phyloP scores from a whole-genome alignment of 2,797 vertebrate species.

The Peromyscus eremicus region DNA sequence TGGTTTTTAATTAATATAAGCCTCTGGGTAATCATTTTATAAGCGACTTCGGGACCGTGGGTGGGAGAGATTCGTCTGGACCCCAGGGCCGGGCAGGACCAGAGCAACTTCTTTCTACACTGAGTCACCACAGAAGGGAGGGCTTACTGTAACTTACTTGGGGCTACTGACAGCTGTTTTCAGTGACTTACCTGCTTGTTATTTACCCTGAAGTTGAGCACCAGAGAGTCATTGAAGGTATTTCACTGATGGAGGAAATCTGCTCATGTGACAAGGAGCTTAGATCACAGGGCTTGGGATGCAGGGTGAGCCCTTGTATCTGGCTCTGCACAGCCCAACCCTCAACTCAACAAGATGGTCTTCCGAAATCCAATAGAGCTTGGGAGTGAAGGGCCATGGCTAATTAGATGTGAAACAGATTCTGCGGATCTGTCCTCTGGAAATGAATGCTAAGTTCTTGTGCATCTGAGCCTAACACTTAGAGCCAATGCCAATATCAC shows the following conservation, averaged over 20 bases:
- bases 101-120: too few relatives aligned
- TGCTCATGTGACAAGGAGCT: neutral
- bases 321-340: fast-evolving
- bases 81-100: too few relatives aligned
- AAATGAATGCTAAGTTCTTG: neutral
- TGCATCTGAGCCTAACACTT: neutral
- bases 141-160: too few relatives aligned
- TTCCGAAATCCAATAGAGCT: neutral
- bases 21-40: too few relatives aligned
- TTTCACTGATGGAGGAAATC: neutral
- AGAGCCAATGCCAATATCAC: fast-evolving
- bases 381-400: neutral
- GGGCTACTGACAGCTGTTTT: neutral
- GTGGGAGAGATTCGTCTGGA: too few relatives aligned
- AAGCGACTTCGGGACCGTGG: too few relatives aligned
- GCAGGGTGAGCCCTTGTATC: fast-evolving
- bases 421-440: neutral
- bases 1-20: too few relatives aligned
- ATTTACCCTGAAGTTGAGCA: neutral
- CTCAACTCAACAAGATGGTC: neutral
- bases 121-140: neutral
- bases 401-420: neutral
- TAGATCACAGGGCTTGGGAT: neutral
- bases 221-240: neutral
- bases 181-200: neutral